These are phyloP conservation scores for Beroe ovata DNA, from an alignment of 37 sponge, comb jelly and placozoan genomes.

Conservation along the genomic window DNA sequence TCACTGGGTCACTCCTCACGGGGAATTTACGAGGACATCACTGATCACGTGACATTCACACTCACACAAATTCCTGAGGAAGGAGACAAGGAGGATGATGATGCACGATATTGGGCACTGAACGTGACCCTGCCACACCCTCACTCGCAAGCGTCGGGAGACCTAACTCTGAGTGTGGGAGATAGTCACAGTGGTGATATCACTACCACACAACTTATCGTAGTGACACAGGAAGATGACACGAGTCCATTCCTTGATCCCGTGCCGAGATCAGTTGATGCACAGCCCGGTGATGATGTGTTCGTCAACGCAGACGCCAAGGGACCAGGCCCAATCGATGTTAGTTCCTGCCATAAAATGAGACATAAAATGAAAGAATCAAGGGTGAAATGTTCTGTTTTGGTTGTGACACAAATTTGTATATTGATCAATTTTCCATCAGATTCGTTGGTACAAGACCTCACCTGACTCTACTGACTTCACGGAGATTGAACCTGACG, in stretches of 20 bases:
- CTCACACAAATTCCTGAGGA: not conserved
- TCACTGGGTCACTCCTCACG: not conserved
- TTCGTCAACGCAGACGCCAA: not conserved
- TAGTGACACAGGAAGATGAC: constrained; percentile 1
- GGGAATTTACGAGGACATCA: constrained; percentile 6
- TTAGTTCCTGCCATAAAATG: too few relatives aligned
- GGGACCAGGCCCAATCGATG: not conserved
- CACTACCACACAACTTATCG: not conserved
- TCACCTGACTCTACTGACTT: not conserved
- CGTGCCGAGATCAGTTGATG: not conserved
- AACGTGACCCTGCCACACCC: constrained; percentile 7
- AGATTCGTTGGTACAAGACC: not conserved
- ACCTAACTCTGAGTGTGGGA: not conserved
- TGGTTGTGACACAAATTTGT: too few relatives aligned
- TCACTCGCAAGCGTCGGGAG: not conserved
- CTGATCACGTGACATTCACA: not conserved
- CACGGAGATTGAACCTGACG: not conserved
- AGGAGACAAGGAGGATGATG: not conserved
- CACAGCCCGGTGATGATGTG: not conserved
- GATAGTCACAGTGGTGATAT: not conserved
- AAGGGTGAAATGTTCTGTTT: too few relatives aligned
- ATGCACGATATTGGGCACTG: not conserved
- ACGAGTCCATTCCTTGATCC: constrained; percentile 19
- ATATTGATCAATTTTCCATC: not conserved
- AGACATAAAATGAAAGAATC: too few relatives aligned